Conservation (phyloP, 2,113 vertebrate species). For the Silurus meridionalis region DNA sequence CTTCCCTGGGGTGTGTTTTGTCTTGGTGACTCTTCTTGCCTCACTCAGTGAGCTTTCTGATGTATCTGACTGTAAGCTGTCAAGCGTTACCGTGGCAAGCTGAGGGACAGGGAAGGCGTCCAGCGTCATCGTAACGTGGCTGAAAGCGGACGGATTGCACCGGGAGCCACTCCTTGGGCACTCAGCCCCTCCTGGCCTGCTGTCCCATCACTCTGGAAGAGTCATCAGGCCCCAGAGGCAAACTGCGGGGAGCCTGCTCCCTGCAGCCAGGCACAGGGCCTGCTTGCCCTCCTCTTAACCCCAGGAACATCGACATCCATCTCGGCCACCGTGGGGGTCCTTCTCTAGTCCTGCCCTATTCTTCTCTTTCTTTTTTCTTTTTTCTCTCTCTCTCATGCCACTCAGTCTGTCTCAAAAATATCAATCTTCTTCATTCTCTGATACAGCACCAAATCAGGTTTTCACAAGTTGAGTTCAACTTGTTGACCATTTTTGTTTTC, state of each 20-base stretch:
- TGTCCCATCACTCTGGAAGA: conserved; percentile 57
- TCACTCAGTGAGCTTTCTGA: conserved; percentile 37
- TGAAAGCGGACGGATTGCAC: conserved; percentile 47
- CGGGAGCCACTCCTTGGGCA: conserved; percentile 46
- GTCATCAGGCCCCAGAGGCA: conserved; percentile 58
- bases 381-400: conserved; percentile 16
- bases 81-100: conserved; percentile 40
- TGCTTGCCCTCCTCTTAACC: conserved; percentile 60
- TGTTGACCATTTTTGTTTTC: not conserved
- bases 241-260: conserved; percentile 57
- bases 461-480: conserved; percentile 3
- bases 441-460: conserved; percentile 19
- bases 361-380: conserved; percentile 40
- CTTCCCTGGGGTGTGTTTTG: conserved; percentile 54
- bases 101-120: conserved; percentile 22
- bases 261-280: conserved; percentile 61
- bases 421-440: conserved; percentile 34
- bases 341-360: conserved; percentile 37
- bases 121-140: conserved; percentile 40
- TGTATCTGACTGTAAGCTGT: conserved; percentile 50
- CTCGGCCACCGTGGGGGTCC: conserved; percentile 49
- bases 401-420: conserved; percentile 30
- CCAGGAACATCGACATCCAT: conserved; percentile 57
- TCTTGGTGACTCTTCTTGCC: conserved; percentile 48
- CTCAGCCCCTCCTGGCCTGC: conserved; percentile 46